A percentile compares a stretch with the other conserved stretches of the same genome.
phyloP scores from a whole-genome alignment of 2,113 vertebrate species.

The Phaethon lepturus region DNA sequence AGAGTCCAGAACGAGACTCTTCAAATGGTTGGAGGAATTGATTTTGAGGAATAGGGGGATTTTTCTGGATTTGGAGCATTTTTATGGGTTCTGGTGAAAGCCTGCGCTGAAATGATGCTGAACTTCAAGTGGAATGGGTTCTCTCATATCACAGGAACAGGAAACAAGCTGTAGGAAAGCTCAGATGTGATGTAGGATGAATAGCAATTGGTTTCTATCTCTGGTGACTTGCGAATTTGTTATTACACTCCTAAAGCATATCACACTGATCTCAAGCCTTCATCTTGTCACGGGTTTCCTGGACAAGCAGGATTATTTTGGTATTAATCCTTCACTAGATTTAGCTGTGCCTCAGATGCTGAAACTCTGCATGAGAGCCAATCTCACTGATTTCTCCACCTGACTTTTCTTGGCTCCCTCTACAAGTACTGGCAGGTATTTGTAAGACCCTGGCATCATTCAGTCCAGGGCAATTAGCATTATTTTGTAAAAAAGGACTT shows the following conservation, averaged over 20 bases:
- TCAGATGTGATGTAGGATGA: not conserved
- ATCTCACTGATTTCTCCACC: not conserved
- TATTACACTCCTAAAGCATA: not conserved
- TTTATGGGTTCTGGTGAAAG: not conserved
- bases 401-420: constrained; percentile 21
- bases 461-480: constrained; percentile 45
- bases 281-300: not conserved
- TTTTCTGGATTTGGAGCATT: constrained; percentile 13
- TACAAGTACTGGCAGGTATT: not conserved
- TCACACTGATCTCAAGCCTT: constrained; percentile 12
- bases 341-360: not conserved
- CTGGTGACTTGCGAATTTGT: not conserved
- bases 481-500: constrained; percentile 30
- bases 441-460: not conserved
- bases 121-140: not conserved
- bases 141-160: not conserved
- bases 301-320: constrained; percentile 48
- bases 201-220: constrained; percentile 6
- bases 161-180: not conserved
- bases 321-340: constrained; percentile 4
- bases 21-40: not conserved
- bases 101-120: not conserved
- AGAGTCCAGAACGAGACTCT: not conserved
- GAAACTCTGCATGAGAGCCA: not conserved
- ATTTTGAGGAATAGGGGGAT: not conserved